Evolutionary conservation across 2,797 vertebrate species (phyloP).

Genomic region (Mallotus villosus): DNA sequence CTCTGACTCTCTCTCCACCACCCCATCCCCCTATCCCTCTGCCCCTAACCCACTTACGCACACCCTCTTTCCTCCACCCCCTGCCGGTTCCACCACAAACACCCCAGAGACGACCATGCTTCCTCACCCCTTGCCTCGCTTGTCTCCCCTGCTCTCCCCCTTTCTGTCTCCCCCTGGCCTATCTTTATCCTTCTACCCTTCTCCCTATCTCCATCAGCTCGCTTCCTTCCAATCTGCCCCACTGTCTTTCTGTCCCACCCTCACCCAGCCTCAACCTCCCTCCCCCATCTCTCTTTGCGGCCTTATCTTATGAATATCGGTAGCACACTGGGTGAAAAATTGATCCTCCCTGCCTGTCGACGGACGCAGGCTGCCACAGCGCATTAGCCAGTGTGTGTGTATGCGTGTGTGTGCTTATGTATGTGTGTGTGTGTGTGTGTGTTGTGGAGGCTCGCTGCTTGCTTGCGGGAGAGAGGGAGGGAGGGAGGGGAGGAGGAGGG

Average conservation of each 20-base stretch:
- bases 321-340: conserved; percentile 77
- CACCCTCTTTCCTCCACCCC: conserved; percentile 61
- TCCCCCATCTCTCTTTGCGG: conserved; percentile 50
- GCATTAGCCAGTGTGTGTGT: conserved; percentile 57
- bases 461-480: conserved; percentile 36
- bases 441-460: conserved; percentile 37
- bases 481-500: conserved; percentile 30
- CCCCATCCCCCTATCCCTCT: conserved; percentile 52
- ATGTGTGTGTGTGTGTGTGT: conserved; percentile 33
- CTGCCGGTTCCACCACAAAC: conserved; percentile 50
- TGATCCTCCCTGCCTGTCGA: conserved; percentile 75
- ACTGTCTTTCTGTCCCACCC: conserved; percentile 27
- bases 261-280: conserved; percentile 22
- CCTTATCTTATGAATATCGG: conserved; percentile 77
- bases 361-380: conserved; percentile 68
- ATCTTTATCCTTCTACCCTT: conserved; percentile 21
- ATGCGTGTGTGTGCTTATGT: conserved; percentile 46
- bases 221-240: conserved; percentile 48
- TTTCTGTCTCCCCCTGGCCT: conserved; percentile 12
- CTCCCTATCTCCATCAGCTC: conserved; percentile 44
- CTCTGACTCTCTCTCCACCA: conserved; percentile 54
- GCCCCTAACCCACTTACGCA: conserved; percentile 72
- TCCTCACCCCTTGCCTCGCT: conserved; percentile 47
- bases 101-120: conserved; percentile 65
- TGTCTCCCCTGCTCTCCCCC: conserved; percentile 15